phyloP scores from a whole-genome alignment of 2,797 vertebrate genomes.

The Cheracebus regulus region DNA sequence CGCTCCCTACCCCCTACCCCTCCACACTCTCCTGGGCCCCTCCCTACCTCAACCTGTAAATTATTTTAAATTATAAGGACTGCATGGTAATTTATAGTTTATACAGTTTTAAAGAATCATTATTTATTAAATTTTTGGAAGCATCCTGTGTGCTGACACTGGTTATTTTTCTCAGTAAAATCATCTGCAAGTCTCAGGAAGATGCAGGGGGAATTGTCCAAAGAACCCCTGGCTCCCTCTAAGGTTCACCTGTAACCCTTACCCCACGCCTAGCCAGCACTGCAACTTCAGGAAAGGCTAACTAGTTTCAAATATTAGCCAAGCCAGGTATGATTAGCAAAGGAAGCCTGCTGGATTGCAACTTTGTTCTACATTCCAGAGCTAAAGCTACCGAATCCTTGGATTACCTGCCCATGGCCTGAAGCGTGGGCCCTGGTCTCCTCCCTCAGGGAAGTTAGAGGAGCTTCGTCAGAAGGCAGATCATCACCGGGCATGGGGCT shows the following conservation, averaged over 20 bases:
- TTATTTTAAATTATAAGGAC: conserved; percentile 96
- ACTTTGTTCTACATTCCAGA: conserved; percentile 46
- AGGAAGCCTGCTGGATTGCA: neutral
- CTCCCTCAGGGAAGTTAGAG: neutral
- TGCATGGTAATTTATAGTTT: conserved; percentile 99
- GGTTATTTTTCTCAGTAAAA: conserved; percentile 39
- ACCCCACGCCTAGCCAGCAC: neutral
- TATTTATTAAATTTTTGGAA: conserved; percentile 98
- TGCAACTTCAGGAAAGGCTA: neutral
- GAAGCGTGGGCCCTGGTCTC: neutral
- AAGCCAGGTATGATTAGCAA: neutral
- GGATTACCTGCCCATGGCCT: conserved; percentile 4
- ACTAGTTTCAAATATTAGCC: neutral
- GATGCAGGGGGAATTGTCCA: fast-evolving
- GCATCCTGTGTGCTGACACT: conserved; percentile 69
- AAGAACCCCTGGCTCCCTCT: neutral
- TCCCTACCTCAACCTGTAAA: conserved; percentile 96
- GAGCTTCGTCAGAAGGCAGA: neutral
- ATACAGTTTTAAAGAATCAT: conserved; percentile 93
- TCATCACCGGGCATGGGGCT: neutral
- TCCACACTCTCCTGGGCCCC: conserved; percentile 76
- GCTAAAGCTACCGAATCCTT: conserved; percentile 38
- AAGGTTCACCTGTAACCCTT: neutral
- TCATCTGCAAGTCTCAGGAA: neutral
- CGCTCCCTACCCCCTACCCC: conserved; percentile 12